Percentiles rank a stretch among this genome's conserved stretches.
Evolutionary conservation across 2,797 vertebrate species (phyloP).

Genomic region (Graptemys geographica): DNA sequence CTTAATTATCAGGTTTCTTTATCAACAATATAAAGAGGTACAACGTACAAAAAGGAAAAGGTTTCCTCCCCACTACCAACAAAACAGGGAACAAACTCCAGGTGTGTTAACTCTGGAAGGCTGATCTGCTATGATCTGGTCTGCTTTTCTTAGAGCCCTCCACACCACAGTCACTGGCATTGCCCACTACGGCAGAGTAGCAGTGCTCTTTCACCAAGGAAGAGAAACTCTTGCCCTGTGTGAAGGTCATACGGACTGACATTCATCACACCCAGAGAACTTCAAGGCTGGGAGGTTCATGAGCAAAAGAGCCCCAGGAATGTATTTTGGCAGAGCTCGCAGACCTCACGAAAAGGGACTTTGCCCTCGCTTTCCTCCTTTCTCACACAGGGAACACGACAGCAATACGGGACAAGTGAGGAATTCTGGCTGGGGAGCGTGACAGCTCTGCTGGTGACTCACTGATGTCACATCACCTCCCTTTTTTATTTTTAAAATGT

Average conservation of each 20-base stretch:
- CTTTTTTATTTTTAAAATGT: background rate
- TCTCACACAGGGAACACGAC: background rate
- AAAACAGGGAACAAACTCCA: background rate
- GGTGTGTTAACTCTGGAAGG: background rate
- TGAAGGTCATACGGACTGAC: background rate
- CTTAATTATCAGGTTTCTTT: background rate
- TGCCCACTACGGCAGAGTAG: background rate
- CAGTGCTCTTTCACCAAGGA: background rate
- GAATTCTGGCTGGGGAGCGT: background rate
- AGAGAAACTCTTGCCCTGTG: background rate
- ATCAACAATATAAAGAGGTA: background rate
- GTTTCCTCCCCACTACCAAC: background rate
- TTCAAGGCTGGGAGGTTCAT: background rate
- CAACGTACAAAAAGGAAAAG: background rate
- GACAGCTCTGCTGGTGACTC: background rate
- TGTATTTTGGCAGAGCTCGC: background rate
- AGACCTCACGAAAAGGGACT: background rate
- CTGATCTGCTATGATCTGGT: background rate
- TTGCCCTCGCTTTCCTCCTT: no score
- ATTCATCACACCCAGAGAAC: background rate
- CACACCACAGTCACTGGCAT: background rate
- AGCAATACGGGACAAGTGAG: background rate
- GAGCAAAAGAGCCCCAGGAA: background rate
- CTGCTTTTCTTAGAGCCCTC: background rate
- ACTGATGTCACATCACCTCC: background rate